Evolutionary conservation across 2,797 vertebrate genomes (phyloP).

Genomic region (Falco concolor): DNA sequence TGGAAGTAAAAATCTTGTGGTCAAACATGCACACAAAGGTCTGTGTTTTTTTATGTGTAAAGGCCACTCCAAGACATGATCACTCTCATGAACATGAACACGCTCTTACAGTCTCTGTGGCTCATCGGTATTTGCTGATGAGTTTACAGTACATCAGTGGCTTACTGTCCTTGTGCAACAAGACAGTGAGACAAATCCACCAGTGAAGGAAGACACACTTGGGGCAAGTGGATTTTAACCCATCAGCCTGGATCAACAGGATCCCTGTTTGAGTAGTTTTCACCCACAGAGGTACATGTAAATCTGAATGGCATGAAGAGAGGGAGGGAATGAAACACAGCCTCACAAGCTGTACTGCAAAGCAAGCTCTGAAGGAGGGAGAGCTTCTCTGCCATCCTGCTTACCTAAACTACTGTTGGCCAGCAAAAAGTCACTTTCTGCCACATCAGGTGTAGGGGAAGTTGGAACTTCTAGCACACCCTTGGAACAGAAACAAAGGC

Average conservation of each 20-base stretch:
- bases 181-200: not conserved
- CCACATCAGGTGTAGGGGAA: not conserved
- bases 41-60: not conserved
- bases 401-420: not conserved
- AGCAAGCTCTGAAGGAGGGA: not conserved
- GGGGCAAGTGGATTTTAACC: not conserved
- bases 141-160: not conserved
- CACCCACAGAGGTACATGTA: not conserved
- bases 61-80: not conserved
- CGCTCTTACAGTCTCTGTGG: too few species aligned
- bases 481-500: constrained; percentile 1
- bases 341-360: not conserved
- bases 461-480: not conserved
- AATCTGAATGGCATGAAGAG: not conserved
- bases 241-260: not conserved
- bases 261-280: not conserved
- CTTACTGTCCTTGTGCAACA: not conserved
- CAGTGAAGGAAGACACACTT: not conserved
- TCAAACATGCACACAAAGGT: not conserved
- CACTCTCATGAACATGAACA: not conserved
- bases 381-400: not conserved
- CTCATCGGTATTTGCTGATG: not conserved
- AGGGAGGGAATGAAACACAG: not conserved
- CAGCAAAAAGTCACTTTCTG: not conserved
- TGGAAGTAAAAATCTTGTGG: not conserved